Conservation (phyloP, 2,797 vertebrate species). For the Microcaecilia unicolor region DNA sequence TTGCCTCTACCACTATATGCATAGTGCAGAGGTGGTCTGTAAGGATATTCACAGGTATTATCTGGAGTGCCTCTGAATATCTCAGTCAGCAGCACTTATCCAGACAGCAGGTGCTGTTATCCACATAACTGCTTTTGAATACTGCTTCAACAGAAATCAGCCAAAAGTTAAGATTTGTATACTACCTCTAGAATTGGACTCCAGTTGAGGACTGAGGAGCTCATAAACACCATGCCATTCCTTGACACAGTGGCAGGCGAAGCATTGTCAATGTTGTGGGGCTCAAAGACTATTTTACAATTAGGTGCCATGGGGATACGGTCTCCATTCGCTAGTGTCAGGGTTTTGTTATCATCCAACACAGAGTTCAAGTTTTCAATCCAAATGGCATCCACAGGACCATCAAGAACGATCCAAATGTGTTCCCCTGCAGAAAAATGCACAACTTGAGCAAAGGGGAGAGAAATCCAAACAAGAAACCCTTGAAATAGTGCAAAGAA, state of each 20-base stretch:
- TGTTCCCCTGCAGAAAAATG: conserved; percentile 87
- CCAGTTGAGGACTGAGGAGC: conserved; percentile 87
- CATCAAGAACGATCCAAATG: conserved; percentile 94
- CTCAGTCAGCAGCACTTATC: too few species aligned
- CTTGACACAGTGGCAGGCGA: conserved; percentile 94
- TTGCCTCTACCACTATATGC: too few species aligned
- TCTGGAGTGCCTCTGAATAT: too few species aligned
- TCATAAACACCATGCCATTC: conserved; percentile 98
- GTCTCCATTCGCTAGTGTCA: conserved; percentile 90
- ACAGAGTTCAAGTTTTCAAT: conserved; percentile 97
- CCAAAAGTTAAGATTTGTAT: too few species aligned
- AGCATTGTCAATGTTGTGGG: conserved; percentile 93
- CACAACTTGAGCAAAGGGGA: too few species aligned
- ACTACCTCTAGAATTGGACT: conserved; percentile 86
- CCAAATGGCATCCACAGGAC: conserved; percentile 95
- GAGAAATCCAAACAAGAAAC: not conserved
- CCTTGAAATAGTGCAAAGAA: not conserved
- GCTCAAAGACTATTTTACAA: conserved; percentile 93
- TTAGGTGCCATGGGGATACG: conserved; percentile 93
- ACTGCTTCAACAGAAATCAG: too few species aligned
- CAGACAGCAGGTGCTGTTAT: too few species aligned
- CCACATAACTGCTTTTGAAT: too few species aligned
- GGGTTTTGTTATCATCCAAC: conserved; percentile 89
- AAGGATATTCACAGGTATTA: too few species aligned
- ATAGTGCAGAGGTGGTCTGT: too few species aligned